phyloP scores from a whole-genome alignment of 1,140 invertebrate species.

The Spodoptera frugiperda region DNA sequence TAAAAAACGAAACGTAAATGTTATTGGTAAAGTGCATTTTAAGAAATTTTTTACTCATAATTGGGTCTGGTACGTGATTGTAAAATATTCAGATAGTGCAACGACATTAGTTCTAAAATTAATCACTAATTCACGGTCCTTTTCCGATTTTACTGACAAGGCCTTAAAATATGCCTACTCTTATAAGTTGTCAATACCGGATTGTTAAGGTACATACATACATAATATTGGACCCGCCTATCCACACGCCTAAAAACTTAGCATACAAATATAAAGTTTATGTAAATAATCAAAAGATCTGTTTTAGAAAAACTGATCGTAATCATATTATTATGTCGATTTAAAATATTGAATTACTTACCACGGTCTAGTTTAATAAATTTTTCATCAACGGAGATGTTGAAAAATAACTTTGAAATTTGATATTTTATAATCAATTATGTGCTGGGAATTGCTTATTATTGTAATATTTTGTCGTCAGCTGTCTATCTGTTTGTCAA shows the following conservation, averaged over 20 bases:
- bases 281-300: background rate
- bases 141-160: background rate
- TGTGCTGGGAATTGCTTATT: slow-evolving; percentile 1
- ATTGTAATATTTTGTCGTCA: background rate
- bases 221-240: background rate
- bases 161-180: slow-evolving; percentile 5
- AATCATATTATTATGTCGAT: background rate
- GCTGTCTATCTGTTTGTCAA: background rate
- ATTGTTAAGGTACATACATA: background rate
- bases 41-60: no score
- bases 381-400: background rate
- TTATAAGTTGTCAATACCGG: background rate
- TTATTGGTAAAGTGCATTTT: no score
- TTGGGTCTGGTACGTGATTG: no score
- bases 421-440: background rate
- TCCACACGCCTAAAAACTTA: background rate
- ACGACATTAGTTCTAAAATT: no score
- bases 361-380: slow-evolving; percentile 30
- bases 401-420: slow-evolving; percentile 13
- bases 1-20: no score
- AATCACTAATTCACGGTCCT: no score
- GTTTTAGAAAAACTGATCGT: slow-evolving; percentile 1
- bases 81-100: no score
- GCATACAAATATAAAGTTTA: slow-evolving; percentile 9
- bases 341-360: background rate